These are phyloP conservation scores for Drosophila subobscura DNA, from an alignment of 1,140 invertebrate genomes.

Conservation along the genomic window DNA sequence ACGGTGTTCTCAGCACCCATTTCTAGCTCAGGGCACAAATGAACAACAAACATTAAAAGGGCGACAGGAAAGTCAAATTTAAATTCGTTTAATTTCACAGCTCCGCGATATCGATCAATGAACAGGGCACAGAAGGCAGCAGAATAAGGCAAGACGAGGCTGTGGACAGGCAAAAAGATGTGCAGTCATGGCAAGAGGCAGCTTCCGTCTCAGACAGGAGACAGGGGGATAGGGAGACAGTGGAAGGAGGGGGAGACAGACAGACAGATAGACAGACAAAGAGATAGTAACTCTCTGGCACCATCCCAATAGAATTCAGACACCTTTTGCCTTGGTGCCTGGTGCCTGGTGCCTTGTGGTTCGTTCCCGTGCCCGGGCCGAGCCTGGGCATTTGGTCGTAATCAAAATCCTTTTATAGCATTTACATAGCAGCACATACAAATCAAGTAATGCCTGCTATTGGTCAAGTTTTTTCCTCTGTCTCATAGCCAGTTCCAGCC, in stretches of 20 bases:
- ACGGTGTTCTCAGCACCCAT: too few relatives aligned
- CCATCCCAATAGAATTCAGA: conserved; percentile 73
- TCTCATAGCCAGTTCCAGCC: conserved; percentile 4
- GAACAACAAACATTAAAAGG: conserved; percentile 7
- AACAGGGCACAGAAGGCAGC: background rate
- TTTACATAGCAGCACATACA: conserved; percentile 82
- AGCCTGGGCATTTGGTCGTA: conserved; percentile 44
- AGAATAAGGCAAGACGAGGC: background rate
- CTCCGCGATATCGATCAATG: conserved; percentile 55
- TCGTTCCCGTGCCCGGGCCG: conserved; percentile 12
- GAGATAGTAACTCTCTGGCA: conserved; percentile 29
- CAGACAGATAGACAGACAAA: conserved; percentile 17
- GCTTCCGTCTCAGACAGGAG: conserved; percentile 11
- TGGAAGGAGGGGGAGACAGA: too few relatives aligned
- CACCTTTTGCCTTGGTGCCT: conserved; percentile 43
- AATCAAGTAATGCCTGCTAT: conserved; percentile 73
- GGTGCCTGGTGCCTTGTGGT: background rate
- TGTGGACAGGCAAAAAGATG: conserved; percentile 30
- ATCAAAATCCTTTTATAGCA: conserved; percentile 82
- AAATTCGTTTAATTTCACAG: conserved; percentile 56
- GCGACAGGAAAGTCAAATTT: conserved; percentile 24
- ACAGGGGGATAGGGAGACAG: too few relatives aligned
- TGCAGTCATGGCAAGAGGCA: conserved; percentile 47
- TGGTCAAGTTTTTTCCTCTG: conserved; percentile 42
- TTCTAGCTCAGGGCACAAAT: too few relatives aligned